Evolutionary conservation across 2,113 vertebrate species (phyloP).

Genomic region (Megaleporinus macrocephalus): DNA sequence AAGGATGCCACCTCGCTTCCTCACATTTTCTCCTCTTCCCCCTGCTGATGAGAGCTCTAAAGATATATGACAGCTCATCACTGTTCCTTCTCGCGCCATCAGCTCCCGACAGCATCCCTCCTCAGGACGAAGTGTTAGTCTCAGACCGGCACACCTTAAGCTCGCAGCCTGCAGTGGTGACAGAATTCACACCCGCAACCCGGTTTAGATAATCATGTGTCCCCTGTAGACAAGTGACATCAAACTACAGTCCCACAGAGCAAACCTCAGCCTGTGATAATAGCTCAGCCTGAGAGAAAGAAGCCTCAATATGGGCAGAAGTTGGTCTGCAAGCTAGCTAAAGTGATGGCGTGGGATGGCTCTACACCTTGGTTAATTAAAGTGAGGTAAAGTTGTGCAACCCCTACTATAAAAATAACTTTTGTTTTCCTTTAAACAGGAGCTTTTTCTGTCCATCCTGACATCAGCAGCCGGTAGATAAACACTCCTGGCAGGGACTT

Average conservation of each 20-base stretch:
- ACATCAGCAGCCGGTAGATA: too few relatives aligned
- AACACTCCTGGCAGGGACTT: too few relatives aligned
- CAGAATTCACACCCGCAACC: constrained; percentile 42
- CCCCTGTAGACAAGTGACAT: neutral
- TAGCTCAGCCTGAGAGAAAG: neutral
- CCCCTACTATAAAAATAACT: too few relatives aligned
- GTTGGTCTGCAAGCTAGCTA: neutral
- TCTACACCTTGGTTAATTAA: too few relatives aligned
- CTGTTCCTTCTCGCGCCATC: neutral
- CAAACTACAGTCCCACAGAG: neutral
- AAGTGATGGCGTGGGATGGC: neutral
- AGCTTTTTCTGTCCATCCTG: too few relatives aligned
- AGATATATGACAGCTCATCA: constrained; percentile 26
- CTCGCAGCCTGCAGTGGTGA: neutral
- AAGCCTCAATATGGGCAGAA: neutral
- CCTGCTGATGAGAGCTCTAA: constrained; percentile 26
- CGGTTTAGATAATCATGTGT: neutral
- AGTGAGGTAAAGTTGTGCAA: too few relatives aligned
- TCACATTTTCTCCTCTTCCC: neutral
- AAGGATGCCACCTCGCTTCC: constrained; percentile 42
- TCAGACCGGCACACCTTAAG: constrained; percentile 29
- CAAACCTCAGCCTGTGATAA: neutral
- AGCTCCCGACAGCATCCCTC: constrained; percentile 35
- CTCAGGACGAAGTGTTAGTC: constrained; percentile 35
- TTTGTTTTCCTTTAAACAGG: too few relatives aligned